Conservation (phyloP, 2,888 invertebrate genomes). For the Diadegma fenestrale region DNA sequence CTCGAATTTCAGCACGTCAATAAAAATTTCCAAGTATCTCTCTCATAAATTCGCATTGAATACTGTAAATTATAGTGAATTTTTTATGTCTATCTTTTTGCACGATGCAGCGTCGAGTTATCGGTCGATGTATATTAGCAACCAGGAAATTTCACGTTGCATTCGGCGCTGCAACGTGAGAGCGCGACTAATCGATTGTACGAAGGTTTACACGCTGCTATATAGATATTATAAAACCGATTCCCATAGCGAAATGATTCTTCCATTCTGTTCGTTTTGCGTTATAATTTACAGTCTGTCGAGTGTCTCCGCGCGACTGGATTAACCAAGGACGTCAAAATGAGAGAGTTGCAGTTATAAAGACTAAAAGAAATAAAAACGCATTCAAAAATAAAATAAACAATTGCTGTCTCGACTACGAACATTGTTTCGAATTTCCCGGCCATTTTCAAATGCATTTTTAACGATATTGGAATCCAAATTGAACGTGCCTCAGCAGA, state of each 20-base stretch:
- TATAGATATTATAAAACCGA: constrained; percentile 44
- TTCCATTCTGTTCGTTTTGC: constrained; percentile 49
- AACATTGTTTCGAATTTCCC: constrained; percentile 39
- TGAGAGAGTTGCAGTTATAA: constrained; percentile 46
- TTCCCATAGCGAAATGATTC: constrained; percentile 62
- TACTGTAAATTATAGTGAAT: background rate
- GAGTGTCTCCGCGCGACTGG: constrained; percentile 28
- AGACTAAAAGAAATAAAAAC: constrained; percentile 49
- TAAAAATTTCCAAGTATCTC: background rate
- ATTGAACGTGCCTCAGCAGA: constrained; percentile 43
- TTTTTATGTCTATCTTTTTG: background rate
- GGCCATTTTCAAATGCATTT: constrained; percentile 33
- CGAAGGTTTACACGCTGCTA: constrained; percentile 50
- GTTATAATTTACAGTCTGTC: constrained; percentile 49
- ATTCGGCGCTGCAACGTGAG: constrained; percentile 61
- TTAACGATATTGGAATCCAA: constrained; percentile 25
- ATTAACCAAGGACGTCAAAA: constrained; percentile 71
- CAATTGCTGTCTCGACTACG: background rate
- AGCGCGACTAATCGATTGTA: constrained; percentile 66
- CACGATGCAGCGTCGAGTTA: constrained; percentile 30
- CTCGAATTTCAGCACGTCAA: background rate
- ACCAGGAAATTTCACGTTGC: constrained; percentile 60
- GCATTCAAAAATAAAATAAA: constrained; percentile 23
- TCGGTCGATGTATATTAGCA: constrained; percentile 11
- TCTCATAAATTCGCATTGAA: background rate